A percentile compares a stretch with the other conserved stretches of the same genome.
Conservation (phyloP, 2,113 vertebrate genomes). For the Marmota monax region DNA sequence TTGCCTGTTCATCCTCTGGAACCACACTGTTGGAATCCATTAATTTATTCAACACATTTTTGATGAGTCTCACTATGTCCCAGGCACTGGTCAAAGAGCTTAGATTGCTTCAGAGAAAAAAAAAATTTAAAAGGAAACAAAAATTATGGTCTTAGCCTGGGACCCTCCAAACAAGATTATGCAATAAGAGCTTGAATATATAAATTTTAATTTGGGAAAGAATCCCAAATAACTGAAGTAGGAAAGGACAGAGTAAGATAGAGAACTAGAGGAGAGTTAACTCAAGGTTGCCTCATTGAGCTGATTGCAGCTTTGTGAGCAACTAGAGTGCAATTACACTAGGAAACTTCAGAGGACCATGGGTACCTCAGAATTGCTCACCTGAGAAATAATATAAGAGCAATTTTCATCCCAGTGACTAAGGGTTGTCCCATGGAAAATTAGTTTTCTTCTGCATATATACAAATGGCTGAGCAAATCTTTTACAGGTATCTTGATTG, state of each 20-base stretch:
- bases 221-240: not conserved
- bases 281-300: not conserved
- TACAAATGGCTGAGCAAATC: not conserved
- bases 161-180: not conserved
- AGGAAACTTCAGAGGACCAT: not conserved
- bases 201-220: constrained; percentile 9
- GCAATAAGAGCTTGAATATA: not conserved
- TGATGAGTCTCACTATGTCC: not conserved
- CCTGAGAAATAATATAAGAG: not conserved
- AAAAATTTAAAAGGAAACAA: not conserved
- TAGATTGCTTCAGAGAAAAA: not conserved
- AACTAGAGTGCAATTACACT: not conserved
- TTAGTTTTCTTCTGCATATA: not conserved
- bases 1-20: not conserved
- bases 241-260: not conserved
- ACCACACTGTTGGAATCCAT: not conserved
- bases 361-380: not conserved
- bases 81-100: not conserved
- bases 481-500: not conserved
- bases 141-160: not conserved
- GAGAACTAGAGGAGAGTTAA: not conserved
- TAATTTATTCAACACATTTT: not conserved
- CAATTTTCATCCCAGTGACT: not conserved
- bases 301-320: not conserved
- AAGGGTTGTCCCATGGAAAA: not conserved